phyloP scores from a whole-genome alignment of 1,140 invertebrate genomes.

The Hylyphantes graminicola region DNA sequence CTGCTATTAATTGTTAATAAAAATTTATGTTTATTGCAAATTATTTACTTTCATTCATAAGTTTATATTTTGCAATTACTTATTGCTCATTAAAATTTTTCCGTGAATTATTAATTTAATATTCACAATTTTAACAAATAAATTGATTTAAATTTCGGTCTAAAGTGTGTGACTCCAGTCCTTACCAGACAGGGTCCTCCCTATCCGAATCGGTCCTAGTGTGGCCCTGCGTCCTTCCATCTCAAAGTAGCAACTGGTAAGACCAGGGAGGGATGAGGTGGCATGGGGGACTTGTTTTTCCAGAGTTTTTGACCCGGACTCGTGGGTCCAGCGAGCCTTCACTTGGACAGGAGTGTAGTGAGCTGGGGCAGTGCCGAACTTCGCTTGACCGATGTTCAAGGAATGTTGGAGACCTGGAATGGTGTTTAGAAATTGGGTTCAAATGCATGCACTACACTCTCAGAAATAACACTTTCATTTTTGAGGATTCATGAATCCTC shows the following conservation, averaged over 20 bases:
- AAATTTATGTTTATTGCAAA: no score
- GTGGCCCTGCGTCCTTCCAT: slow-evolving; percentile 12
- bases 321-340: slow-evolving; percentile 6
- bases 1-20: no score
- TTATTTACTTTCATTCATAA: no score
- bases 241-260: slow-evolving; percentile 41
- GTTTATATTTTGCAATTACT: no score
- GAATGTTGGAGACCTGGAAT: slow-evolving; percentile 43
- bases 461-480: no score
- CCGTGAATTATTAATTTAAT: no score
- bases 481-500: no score
- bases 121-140: no score
- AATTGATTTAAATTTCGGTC: no score
- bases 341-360: slow-evolving; percentile 40
- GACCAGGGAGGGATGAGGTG: slow-evolving; percentile 40
- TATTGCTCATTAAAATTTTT: no score
- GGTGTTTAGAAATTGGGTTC: no score
- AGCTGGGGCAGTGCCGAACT: slow-evolving; percentile 42
- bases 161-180: neutral
- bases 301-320: slow-evolving; percentile 6
- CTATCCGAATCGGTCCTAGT: slow-evolving; percentile 44
- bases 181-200: slow-evolving; percentile 47
- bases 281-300: slow-evolving; percentile 27
- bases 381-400: slow-evolving; percentile 48
- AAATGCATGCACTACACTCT: no score